phyloP scores from a whole-genome alignment of 1,140 invertebrate genomes.

The Pseudomyrmex pallidus region DNA sequence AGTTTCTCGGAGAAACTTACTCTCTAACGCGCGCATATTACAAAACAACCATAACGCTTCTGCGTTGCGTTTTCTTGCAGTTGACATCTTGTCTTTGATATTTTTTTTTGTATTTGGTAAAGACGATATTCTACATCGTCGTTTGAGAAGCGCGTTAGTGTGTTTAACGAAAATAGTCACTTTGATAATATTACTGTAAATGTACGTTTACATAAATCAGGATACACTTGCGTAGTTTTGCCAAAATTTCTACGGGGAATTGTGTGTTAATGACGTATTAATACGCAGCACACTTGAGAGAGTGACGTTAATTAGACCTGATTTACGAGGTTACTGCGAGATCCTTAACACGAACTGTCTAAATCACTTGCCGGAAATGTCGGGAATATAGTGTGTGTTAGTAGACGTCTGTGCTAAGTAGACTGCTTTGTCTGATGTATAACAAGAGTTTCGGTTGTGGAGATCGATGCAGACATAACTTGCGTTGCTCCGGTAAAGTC shows the following conservation, averaged over 20 bases:
- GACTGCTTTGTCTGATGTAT: constrained; percentile 40
- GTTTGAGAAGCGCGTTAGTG: no score
- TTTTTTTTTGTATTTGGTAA: background rate
- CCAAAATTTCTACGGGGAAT: no score
- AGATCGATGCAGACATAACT: constrained; percentile 8
- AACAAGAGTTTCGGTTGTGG: constrained; percentile 24
- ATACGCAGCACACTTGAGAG: background rate
- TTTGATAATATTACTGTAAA: background rate
- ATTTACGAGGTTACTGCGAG: constrained; percentile 40
- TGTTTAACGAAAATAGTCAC: background rate
- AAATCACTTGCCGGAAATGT: constrained; percentile 60
- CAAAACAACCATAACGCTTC: background rate
- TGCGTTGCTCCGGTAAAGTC: background rate
- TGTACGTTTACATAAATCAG: background rate
- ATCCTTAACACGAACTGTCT: constrained; percentile 56
- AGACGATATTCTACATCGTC: background rate
- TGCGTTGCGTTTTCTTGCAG: constrained; percentile 16
- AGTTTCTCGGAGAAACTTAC: background rate
- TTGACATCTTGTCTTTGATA: background rate
- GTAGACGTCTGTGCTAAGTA: constrained; percentile 50
- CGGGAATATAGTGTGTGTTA: constrained; percentile 2
- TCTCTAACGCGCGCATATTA: constrained; percentile 7
- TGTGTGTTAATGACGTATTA: background rate
- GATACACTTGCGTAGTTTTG: no score
- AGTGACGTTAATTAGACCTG: constrained; percentile 43